A percentile compares a stretch with the other conserved stretches of the same genome.
Conservation (phyloP, 2,113 vertebrate species). For the Cacatua alba region DNA sequence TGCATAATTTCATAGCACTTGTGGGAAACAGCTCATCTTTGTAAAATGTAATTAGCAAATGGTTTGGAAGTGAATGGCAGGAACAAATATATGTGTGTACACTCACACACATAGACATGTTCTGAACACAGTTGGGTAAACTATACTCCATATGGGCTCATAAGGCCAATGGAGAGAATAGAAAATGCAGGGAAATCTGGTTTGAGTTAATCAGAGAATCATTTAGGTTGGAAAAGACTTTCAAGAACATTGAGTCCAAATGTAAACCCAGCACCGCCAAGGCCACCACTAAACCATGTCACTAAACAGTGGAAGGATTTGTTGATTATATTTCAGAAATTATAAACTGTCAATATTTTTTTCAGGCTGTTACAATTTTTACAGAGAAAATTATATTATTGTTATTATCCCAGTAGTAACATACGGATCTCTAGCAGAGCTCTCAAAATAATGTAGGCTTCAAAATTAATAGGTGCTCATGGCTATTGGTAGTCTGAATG, state of each 20-base stretch:
- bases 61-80: not conserved
- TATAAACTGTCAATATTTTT: conserved; percentile 1
- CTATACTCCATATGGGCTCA: not conserved
- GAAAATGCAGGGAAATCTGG: not conserved
- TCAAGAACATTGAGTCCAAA: not conserved
- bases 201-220: not conserved
- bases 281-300: not conserved
- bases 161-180: not conserved
- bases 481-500: not conserved
- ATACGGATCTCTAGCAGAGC: not conserved
- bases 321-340: conserved; percentile 15
- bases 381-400: not conserved
- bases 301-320: not conserved
- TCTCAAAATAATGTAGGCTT: not conserved
- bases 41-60: not conserved
- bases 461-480: not conserved
- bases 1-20: not conserved
- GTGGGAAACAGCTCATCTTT: not conserved
- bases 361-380: conserved; percentile 17
- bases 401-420: not conserved
- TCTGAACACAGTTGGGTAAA: not conserved
- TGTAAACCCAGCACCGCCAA: not conserved
- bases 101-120: fast-evolving
- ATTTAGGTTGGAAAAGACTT: not conserved
- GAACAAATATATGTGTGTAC: not conserved